A percentile compares a stretch with the other conserved stretches of the same genome.
phyloP scores from a whole-genome alignment of 2,113 vertebrate species.

The Saguinus midas region DNA sequence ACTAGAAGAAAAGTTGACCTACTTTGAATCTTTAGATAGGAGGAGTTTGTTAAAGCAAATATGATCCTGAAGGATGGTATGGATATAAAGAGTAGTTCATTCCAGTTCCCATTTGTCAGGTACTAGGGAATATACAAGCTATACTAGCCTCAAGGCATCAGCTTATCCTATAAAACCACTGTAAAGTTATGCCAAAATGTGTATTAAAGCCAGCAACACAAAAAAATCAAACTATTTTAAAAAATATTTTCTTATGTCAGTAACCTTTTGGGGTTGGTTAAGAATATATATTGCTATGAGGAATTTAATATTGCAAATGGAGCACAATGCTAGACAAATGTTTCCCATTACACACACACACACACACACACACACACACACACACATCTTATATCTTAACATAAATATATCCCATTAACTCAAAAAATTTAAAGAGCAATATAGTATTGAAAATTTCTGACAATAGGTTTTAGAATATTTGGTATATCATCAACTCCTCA shows the following conservation, averaged over 20 bases:
- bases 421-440: conserved; percentile 35
- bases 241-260: not conserved
- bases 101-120: conserved; percentile 35
- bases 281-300: not conserved
- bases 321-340: conserved; percentile 29
- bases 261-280: not conserved
- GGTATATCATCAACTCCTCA: not conserved
- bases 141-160: conserved; percentile 32
- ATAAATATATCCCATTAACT: not conserved
- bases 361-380: too few species aligned
- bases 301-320: not conserved
- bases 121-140: conserved; percentile 40
- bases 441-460: not conserved
- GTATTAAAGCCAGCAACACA: conserved; percentile 27
- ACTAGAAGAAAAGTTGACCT: conserved; percentile 53
- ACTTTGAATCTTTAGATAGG: conserved; percentile 32
- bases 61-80: not conserved
- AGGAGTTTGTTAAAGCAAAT: conserved; percentile 38
- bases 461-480: conserved; percentile 28
- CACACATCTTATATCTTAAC: not conserved
- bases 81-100: not conserved
- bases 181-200: not conserved
- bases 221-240: not conserved
- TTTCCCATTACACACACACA: not conserved
- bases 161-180: not conserved